Evolutionary conservation across 2,113 vertebrate genomes (phyloP), one percentile per base, ranked within the genome.

Genomic region (Neodontobutis hainanensis): DNA sequence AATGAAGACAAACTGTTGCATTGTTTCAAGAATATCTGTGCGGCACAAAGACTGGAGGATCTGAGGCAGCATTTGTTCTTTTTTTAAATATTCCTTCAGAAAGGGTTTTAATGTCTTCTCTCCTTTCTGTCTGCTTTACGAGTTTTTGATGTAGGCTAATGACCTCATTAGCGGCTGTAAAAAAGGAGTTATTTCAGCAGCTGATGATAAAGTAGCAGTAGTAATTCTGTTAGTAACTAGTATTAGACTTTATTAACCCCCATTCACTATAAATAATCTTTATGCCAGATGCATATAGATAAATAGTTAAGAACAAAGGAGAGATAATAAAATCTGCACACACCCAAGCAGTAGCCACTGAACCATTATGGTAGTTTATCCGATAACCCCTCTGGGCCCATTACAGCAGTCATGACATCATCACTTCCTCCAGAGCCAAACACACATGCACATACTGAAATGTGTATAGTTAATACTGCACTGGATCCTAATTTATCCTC

Each of bases 321-420:
- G 8, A 60, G 9, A 10, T 32, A 65, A 0, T 0, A 0, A 48
- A 40, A 46, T 55, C 11, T 14, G 14, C 44, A 52, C 50, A 15
- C 49, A 8, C n/a, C 50, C 58, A 77, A 67, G 52, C 19, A 74
- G 50, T 70, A 38, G 58, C 52, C 73, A 8, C 73, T 64, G 73
- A 70, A 44, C 87, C 79, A 84, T 84, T 87, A 88, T 57, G 56
- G 56, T 76, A 64, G 47, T 62, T 68, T 71, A 89, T 80, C 46
- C 56, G 80, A 83, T 83, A 89, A 68, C 76, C 84, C 80, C 83
- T 67, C 34, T 61, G 84, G 81, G 71, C 74, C 78, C 78, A 84
- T 85, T 79, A 63, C 73, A 77, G 70, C 61, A 78, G 53, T 62
- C 65, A 83, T 87, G 84, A 89, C 84, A 77, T 89, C 85, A 88